Evolutionary conservation across 2,888 invertebrate species (phyloP), one percentile per base, ranked within the genome.

Genomic region (Xylophagus ater): DNA sequence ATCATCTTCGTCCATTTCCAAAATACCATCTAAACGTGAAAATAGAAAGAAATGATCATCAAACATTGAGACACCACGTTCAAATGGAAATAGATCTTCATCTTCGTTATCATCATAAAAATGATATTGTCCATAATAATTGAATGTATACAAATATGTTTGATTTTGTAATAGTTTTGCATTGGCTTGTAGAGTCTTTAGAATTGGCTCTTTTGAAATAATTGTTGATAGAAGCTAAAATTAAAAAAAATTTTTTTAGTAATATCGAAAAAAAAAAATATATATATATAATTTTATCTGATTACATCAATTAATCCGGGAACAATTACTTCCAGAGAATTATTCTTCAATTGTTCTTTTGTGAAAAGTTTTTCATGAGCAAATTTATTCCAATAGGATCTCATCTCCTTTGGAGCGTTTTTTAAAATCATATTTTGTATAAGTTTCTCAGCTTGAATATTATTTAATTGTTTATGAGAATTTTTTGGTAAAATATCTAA

Each of bases 1-100:
- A 32, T 60, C 59, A 6, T 42, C 30, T 13, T 46, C 40, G 32
- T 51, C 53, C 26, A 55, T 29, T n/a, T n/a, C n/a, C n/a, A 44
- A 46, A 9, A 45, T 47, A 18, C 47, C 43, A n/a, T 43, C 37
- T 17, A 50, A 47, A 26, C 34, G 42, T 9, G 54, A 53, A 48
- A 70, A 70, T 15, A 70, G 47, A 46, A 70, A 66, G 15, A 68
- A 57, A 4, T 69, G 53, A 41, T 72, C 71, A 45, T 71, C 68
- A 2, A 69, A 67, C 45, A 71, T 69, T 34, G 67, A 64, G 4
- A 67, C 64, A n/a, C 47, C 56, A 55, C 29, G 45, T 38, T 17
- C 47, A 35, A 14, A 49, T 41, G 12, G 50, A 52, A 25, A 51
- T 13, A n/a, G n/a, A n/a, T n/a, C 53, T 55, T 38, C 53, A 55